Evolutionary conservation across 2,888 invertebrate species (phyloP).

Genomic region (Lepeophtheirus nordmannii): DNA sequence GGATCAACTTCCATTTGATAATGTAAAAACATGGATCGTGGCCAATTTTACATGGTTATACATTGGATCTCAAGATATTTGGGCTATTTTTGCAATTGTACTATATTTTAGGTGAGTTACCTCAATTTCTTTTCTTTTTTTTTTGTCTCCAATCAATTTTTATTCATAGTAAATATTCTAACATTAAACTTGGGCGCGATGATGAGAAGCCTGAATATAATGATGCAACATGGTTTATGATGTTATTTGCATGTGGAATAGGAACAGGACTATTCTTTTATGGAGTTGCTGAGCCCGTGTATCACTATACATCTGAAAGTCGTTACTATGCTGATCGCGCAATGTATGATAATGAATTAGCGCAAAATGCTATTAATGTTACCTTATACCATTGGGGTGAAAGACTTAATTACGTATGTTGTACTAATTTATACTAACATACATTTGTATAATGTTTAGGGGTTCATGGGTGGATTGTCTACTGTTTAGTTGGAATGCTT

Average conservation of each 20-base stretch:
- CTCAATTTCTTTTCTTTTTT: neutral
- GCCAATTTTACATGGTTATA: constrained; percentile 21
- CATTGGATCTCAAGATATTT: constrained; percentile 17
- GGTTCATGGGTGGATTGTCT: constrained; percentile 18
- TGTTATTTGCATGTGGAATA: constrained; percentile 22
- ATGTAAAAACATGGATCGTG: constrained; percentile 6
- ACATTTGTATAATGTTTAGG: neutral
- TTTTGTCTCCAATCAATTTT: neutral
- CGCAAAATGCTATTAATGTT: constrained; percentile 18
- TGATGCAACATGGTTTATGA: constrained; percentile 21
- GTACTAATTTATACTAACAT: neutral
- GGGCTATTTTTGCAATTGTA: constrained; percentile 21
- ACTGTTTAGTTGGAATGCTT: constrained; percentile 11
- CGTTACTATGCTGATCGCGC: constrained; percentile 18
- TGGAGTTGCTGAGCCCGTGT: constrained; percentile 22
- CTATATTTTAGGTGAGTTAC: constrained; percentile 8
- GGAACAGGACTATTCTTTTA: constrained; percentile 22
- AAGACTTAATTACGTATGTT: no score
- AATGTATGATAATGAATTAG: constrained; percentile 13
- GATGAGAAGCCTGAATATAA: constrained; percentile 18
- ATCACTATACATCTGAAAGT: constrained; percentile 10
- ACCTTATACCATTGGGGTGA: constrained; percentile 23
- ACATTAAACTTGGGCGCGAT: constrained; percentile 3
- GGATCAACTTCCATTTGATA: neutral
- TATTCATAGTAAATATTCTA: neutral